Base-by-base conservation (phyloP, 1,140 invertebrate genomes). In the Listronotus oregonensis region DNA sequence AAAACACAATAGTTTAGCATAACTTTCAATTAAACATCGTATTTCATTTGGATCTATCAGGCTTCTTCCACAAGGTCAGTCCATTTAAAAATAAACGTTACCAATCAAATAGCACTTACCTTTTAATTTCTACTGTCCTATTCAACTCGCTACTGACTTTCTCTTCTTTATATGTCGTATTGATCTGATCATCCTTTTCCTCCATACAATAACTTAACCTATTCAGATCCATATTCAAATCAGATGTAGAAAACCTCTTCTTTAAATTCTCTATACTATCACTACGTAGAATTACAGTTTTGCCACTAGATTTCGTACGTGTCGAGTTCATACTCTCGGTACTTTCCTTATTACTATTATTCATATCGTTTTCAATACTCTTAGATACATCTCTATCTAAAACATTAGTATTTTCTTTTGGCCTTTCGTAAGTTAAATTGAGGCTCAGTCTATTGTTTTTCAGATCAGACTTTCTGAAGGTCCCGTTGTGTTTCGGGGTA, bases 401-500 rank as follows among this genome's bases (percentile, higher is more conserved):
- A 39, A 14, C 39, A 12, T 9, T n/a, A 56, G 21, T 43, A 27
- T 27, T 27, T 7, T 55, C 37, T 3, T 52, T 32, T n/a, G 40
- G 12, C 11, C 46, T 51, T 11, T 68, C 57, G 31, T 64, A 71
- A 10, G 69, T 66, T 11, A 56, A 14, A 58, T 71, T 72, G 4
- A 68, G 55, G 21, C 42, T 54, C 21, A 62, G 37, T 12, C 51
- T 44, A 49, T 66, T 64, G 27, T 62, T 61, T 54, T 64, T 67
- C 9, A 61, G 18, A 34, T 71, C 69, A 18, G 70, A 57, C 44
- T 69, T 71, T 51, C 60, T 58, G 18, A 71, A 71, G 10, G 70
- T 71, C n/a, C 54, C 63, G 32, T 66, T 65, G 9, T 37, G 42
- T 43, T 64, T 66, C 11, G 60, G 59, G 9, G 55, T 57, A 17